These are phyloP conservation scores for Tillus elongatus DNA, from an alignment of 2,888 invertebrate genomes.

Conservation along the genomic window DNA sequence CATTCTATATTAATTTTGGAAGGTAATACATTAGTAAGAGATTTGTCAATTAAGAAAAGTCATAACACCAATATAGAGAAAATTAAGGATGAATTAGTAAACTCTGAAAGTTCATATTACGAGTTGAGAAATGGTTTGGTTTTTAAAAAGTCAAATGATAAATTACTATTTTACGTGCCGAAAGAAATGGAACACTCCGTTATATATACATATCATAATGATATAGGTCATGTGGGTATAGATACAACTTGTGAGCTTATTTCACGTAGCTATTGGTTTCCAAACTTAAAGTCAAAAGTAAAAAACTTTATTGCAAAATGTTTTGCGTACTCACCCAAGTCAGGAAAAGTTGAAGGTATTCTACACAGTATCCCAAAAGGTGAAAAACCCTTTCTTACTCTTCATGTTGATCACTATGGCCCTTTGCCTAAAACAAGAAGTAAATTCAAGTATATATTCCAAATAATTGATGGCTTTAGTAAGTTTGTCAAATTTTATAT, in stretches of 20 bases:
- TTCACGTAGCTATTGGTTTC: conserved; percentile 28
- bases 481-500: conserved; percentile 25
- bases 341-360: conserved; percentile 23
- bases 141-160: conserved; percentile 10
- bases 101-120: conserved; percentile 8
- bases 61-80: conserved; percentile 17
- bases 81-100: conserved; percentile 16
- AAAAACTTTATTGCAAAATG: conserved; percentile 24
- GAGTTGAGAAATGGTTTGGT: conserved; percentile 13
- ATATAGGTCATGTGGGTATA: conserved; percentile 27
- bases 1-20: conserved; percentile 15
- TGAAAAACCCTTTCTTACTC: conserved; percentile 21
- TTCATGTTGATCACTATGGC: conserved; percentile 28
- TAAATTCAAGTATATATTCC: conserved; percentile 21
- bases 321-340: conserved; percentile 19
- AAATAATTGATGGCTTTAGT: conserved; percentile 24
- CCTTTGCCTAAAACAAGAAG: conserved; percentile 18
- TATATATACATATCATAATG: conserved; percentile 25
- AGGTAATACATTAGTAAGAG: conserved; percentile 16
- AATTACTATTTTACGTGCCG: conserved; percentile 14
- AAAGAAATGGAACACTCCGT: conserved; percentile 18
- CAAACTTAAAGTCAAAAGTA: conserved; percentile 22
- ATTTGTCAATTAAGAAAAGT: conserved; percentile 15
- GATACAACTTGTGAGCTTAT: conserved; percentile 26
- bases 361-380: conserved; percentile 25